These are phyloP conservation scores for Contarinia nasturtii DNA, from an alignment of 1,140 invertebrate genomes.

Conservation along the genomic window DNA sequence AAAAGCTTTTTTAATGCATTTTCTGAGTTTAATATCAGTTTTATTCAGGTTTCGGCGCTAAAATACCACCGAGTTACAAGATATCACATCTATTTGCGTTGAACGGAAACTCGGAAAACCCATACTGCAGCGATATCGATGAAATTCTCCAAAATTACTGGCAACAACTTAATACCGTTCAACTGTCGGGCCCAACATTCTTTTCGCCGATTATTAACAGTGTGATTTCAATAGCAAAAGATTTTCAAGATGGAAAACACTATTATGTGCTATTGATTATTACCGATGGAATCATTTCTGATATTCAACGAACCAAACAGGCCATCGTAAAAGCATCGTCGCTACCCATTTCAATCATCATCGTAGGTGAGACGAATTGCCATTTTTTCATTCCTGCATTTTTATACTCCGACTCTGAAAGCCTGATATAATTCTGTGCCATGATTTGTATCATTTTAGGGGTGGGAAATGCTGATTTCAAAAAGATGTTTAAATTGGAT, in stretches of 20 bases:
- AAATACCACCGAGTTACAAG: neutral
- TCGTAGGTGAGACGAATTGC: neutral
- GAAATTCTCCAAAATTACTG: neutral
- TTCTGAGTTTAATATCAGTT: no score
- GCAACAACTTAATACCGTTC: neutral
- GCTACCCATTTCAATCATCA: neutral
- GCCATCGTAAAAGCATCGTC: neutral
- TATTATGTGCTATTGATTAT: neutral
- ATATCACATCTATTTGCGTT: neutral
- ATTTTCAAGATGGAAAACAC: neutral
- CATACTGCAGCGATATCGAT: neutral
- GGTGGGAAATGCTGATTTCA: no score
- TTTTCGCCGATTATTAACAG: neutral
- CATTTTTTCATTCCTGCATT: no score
- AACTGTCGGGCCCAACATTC: neutral
- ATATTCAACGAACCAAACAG: neutral
- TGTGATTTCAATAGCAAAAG: neutral
- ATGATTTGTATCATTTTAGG: no score
- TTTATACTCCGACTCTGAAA: no score
- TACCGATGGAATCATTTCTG: neutral
- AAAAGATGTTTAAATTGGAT: neutral
- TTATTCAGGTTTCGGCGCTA: neutral
- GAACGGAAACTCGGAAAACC: neutral
- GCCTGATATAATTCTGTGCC: no score
- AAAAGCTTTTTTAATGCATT: neutral